Evolutionary conservation across 2,888 invertebrate genomes (phyloP).

Genomic region (Xanthia icteritia): DNA sequence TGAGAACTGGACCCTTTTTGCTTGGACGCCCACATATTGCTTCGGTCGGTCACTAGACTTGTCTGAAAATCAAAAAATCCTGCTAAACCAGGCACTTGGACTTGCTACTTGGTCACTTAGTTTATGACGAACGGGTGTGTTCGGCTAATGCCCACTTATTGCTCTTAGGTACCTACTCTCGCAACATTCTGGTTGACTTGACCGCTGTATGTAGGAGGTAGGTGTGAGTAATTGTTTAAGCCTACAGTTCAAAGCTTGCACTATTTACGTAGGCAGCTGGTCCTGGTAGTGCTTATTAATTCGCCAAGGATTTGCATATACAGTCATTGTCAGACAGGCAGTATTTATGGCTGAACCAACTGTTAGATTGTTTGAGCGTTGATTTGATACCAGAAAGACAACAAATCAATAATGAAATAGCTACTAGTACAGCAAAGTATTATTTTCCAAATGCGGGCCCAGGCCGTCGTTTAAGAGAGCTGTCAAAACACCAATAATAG

Average conservation of each 20-base stretch:
- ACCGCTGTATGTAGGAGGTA: slow-evolving; percentile 51
- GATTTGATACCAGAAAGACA: slow-evolving; percentile 30
- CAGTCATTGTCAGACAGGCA: slow-evolving; percentile 30
- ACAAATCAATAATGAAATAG: slow-evolving; percentile 26
- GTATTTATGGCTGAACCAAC: slow-evolving; percentile 35
- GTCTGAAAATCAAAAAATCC: neutral
- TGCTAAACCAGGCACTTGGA: neutral
- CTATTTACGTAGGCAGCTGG: slow-evolving; percentile 49
- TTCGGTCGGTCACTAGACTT: neutral
- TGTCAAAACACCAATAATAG: neutral
- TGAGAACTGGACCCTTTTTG: too few species aligned
- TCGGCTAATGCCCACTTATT: slow-evolving; percentile 24
- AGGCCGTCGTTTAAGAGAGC: neutral
- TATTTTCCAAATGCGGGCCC: neutral
- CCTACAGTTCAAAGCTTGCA: slow-evolving; percentile 30
- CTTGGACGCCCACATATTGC: too few species aligned
- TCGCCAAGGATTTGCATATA: slow-evolving; percentile 56
- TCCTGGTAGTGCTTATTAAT: slow-evolving; percentile 44
- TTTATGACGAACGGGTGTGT: slow-evolving; percentile 27
- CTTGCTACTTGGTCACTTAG: slow-evolving; percentile 14
- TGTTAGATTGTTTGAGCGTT: slow-evolving; percentile 33
- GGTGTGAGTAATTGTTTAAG: slow-evolving; percentile 59
- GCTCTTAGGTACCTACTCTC: slow-evolving; percentile 15
- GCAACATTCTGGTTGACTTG: slow-evolving; percentile 51
- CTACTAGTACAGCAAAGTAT: neutral